Conservation (phyloP, 2,888 invertebrate species). For the Hymenopus coronatus region DNA sequence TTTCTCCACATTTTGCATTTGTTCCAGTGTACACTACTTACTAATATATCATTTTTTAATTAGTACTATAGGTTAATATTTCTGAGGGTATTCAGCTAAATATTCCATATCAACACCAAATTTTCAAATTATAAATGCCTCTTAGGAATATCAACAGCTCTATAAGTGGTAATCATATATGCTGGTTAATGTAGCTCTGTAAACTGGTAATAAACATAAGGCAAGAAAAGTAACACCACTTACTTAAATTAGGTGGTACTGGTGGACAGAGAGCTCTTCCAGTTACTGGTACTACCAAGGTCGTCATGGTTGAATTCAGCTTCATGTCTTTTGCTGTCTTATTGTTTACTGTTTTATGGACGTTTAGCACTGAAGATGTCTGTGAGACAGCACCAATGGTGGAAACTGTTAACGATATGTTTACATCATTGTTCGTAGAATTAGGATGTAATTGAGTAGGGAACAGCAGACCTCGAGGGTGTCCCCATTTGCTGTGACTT, state of each 20-base stretch:
- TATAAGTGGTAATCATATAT: too few relatives aligned
- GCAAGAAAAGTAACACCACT: neutral
- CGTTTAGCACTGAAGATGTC: neutral
- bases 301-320: neutral
- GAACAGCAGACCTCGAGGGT: neutral
- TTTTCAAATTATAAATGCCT: too few relatives aligned
- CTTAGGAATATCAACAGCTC: too few relatives aligned
- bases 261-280: slow-evolving; percentile 55
- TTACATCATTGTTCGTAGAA: neutral
- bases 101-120: too few relatives aligned
- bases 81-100: too few relatives aligned
- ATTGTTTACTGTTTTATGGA: neutral
- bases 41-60: too few relatives aligned
- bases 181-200: too few relatives aligned
- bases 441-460: neutral
- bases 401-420: neutral
- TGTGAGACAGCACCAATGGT: neutral
- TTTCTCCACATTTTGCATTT: too few relatives aligned
- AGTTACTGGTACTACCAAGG: slow-evolving; percentile 2
- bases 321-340: neutral
- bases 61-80: too few relatives aligned
- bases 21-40: too few relatives aligned
- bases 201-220: too few relatives aligned
- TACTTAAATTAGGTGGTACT: slow-evolving; percentile 51
- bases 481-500: neutral